Conservation (phyloP, 1,140 invertebrate genomes). For the Diploscapter pachys region DNA sequence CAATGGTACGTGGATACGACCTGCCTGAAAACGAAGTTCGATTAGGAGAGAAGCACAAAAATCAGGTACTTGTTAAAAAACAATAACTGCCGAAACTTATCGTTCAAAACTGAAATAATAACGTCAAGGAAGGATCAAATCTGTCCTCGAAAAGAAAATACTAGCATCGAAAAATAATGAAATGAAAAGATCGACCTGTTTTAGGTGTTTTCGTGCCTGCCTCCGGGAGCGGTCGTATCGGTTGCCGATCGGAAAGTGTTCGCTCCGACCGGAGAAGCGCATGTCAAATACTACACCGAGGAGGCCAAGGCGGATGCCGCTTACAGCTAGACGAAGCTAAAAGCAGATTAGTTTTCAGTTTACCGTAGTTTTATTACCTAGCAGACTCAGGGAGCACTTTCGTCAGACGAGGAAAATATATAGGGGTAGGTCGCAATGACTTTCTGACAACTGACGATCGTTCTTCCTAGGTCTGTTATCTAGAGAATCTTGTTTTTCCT, state of each 20-base stretch:
- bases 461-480: too few relatives aligned
- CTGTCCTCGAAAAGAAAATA: constrained; percentile 20
- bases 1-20: constrained; percentile 69
- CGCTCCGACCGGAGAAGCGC: constrained; percentile 38
- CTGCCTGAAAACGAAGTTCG: constrained; percentile 82
- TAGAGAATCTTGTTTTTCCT: too few relatives aligned
- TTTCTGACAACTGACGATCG: too few relatives aligned
- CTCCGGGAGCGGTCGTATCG: constrained; percentile 48
- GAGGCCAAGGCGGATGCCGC: too few relatives aligned
- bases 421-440: too few relatives aligned
- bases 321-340: too few relatives aligned
- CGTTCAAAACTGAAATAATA: constrained; percentile 31
- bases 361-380: too few relatives aligned
- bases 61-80: constrained; percentile 22
- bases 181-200: neutral
- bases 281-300: constrained; percentile 20
- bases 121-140: constrained; percentile 38
- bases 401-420: too few relatives aligned
- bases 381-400: too few relatives aligned
- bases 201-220: constrained; percentile 47
- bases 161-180: constrained; percentile 37
- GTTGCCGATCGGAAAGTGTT: constrained; percentile 51
- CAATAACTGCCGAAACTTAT: constrained; percentile 47
- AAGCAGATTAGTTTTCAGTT: too few relatives aligned
- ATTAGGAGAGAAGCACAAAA: constrained; percentile 28